phyloP scores from a whole-genome alignment of 2,113 vertebrate genomes.

The Eonycteris spelaea region DNA sequence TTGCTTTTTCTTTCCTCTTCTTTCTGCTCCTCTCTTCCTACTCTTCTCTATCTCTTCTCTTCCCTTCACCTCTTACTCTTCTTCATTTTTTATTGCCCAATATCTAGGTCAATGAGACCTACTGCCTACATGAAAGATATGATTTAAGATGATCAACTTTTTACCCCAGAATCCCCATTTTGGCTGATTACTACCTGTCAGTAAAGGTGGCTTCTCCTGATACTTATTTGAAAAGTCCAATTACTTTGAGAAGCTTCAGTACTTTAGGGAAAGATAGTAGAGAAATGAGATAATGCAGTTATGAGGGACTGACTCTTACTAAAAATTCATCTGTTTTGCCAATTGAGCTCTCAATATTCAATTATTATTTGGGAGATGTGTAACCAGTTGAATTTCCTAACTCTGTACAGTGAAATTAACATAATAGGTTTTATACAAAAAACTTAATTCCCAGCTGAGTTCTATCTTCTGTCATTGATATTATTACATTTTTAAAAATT shows the following conservation, averaged over 20 bases:
- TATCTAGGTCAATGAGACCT: not conserved
- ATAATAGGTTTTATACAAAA: constrained; percentile 62
- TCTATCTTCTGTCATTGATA: not conserved
- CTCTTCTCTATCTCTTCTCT: not conserved
- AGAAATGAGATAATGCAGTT: constrained; percentile 35
- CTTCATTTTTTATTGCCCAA: not conserved
- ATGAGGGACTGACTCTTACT: not conserved
- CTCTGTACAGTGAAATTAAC: constrained; percentile 46
- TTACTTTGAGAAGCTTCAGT: constrained; percentile 46
- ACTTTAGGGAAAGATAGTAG: not conserved
- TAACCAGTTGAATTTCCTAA: constrained; percentile 65
- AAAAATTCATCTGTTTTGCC: constrained; percentile 67
- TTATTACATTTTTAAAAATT: not conserved
- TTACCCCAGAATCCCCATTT: constrained; percentile 20
- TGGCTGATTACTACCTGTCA: constrained; percentile 27
- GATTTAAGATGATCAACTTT: constrained; percentile 28
- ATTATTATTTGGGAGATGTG: constrained; percentile 61
- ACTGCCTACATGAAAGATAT: not conserved
- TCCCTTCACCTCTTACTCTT: not conserved
- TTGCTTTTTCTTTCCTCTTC: not conserved
- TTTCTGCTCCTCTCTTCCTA: not conserved
- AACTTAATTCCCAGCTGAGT: constrained; percentile 52
- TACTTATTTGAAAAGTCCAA: not conserved
- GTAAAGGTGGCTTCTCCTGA: not conserved
- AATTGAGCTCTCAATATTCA: constrained; percentile 71